Evolutionary conservation across 1,140 invertebrate genomes (phyloP).

Genomic region (Arion vulgaris): DNA sequence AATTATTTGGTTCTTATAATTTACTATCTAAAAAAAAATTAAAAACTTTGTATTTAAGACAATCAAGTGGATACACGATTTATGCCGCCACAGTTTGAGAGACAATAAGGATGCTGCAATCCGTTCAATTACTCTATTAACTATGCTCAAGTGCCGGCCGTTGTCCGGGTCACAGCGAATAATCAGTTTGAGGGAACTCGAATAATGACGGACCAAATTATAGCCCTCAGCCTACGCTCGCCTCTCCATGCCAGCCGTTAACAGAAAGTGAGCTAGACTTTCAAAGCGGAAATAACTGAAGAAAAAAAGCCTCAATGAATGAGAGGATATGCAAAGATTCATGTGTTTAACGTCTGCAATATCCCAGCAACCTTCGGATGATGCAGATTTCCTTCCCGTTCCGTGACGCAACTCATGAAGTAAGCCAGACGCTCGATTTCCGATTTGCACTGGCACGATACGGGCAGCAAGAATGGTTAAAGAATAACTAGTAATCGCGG

Average conservation of each 20-base stretch:
- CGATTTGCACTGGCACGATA: background rate
- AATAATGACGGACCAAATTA: constrained; percentile 11
- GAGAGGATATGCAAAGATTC: constrained; percentile 1
- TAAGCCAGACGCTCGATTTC: background rate
- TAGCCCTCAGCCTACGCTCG: background rate
- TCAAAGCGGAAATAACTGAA: background rate
- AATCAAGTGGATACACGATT: background rate
- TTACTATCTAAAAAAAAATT: too few species aligned
- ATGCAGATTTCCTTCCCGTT: background rate
- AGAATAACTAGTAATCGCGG: background rate
- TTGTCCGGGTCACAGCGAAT: background rate
- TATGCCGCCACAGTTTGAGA: background rate
- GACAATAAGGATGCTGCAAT: background rate
- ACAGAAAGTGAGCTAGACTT: background rate
- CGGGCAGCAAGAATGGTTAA: background rate
- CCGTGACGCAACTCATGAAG: background rate
- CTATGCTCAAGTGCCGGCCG: background rate
- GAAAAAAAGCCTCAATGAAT: background rate
- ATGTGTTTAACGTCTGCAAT: background rate
- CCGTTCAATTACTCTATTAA: constrained; percentile 6
- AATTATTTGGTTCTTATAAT: too few species aligned
- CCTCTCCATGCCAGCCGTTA: background rate
- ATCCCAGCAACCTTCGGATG: background rate
- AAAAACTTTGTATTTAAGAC: background rate
- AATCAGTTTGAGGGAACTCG: background rate